Evolutionary conservation across 1,140 invertebrate genomes (phyloP), one percentile per base, ranked within the genome.

Genomic region (Solenopsis invicta): DNA sequence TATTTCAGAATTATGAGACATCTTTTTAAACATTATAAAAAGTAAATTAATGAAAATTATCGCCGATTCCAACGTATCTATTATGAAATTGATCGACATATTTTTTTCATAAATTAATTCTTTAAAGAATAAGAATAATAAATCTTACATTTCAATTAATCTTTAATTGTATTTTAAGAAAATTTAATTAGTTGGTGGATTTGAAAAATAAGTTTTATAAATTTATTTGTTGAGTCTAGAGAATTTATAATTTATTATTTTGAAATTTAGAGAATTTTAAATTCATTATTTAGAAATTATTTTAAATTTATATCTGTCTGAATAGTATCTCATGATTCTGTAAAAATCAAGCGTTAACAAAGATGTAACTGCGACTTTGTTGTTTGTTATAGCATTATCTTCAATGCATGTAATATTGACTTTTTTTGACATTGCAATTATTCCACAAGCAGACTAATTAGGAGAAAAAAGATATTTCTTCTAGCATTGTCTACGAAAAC

Each of bases 1-100:
- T 37, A n/a, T 80, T 80, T 37, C 72, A 69, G 48, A 80, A 69
- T 41, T n/a, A 67, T 29, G 76, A 34, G n/a, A 52, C n/a, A 10
- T 52, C 4, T 54, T 50, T 80, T 78, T 9, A 77, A 6, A 48
- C 10, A 29, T 29, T 50, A n/a, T 6, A 41, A 34, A 16, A 41
- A 37, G 4, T 18, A 77, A 62, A 77, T 62, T 1, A 61, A 29
- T 1, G 16, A n/a, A 77, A 62, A 29, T 52, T 3, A 34, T 52
- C 16, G 52, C 21, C 8, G 41, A 3, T 41, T 41, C 41, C 8
- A 41, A 41, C 41, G 41, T 41, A 41, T 59, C 21, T 0, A 41
- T 71, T 3, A 41, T 41, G 8, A 74, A 24, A 16, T 48, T n/a
- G 21, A 29, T 12, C 3, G 1, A 59, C 10, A 5, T 10, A 4